Conservation (phyloP, 2,113 vertebrate genomes). For the Poicephalus gulielmi region DNA sequence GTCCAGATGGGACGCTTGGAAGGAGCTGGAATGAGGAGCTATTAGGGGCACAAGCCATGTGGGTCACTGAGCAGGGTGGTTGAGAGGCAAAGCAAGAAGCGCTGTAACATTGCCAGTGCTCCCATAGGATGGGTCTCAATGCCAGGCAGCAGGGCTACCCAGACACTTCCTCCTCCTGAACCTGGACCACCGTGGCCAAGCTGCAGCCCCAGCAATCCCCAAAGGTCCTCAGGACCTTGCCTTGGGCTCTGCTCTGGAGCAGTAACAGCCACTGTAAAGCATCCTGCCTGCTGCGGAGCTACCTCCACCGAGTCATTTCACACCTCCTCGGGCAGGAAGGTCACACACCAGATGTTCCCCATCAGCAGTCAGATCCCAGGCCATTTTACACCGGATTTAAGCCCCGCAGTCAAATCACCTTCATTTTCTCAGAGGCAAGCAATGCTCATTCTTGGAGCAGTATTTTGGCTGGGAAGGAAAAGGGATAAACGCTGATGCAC, state of each 20-base stretch:
- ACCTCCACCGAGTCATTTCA: not conserved
- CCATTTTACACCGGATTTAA: not conserved
- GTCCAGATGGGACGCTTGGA: not conserved
- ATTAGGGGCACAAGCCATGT: fast-evolving
- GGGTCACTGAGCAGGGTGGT: not conserved
- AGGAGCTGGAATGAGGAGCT: fast-evolving
- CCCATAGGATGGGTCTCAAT: fast-evolving
- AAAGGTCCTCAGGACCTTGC: not conserved
- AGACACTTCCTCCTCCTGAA: not conserved
- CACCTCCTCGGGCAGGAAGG: not conserved
- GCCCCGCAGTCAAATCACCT: not conserved
- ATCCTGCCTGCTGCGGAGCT: not conserved
- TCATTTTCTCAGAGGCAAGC: fast-evolving
- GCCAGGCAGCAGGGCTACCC: not conserved
- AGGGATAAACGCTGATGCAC: not conserved
- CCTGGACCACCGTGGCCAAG: not conserved
- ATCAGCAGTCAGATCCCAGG: not conserved
- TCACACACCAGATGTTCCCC: slow-evolving; percentile 34
- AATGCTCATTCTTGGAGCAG: not conserved
- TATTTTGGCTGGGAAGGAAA: not conserved
- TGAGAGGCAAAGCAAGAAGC: fast-evolving
- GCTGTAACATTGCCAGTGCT: fast-evolving
- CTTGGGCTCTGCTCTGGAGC: not conserved
- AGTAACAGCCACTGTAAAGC: not conserved
- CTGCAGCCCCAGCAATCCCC: not conserved